Conservation (phyloP, 2,797 vertebrate genomes). For the Anisognathus igniventris region DNA sequence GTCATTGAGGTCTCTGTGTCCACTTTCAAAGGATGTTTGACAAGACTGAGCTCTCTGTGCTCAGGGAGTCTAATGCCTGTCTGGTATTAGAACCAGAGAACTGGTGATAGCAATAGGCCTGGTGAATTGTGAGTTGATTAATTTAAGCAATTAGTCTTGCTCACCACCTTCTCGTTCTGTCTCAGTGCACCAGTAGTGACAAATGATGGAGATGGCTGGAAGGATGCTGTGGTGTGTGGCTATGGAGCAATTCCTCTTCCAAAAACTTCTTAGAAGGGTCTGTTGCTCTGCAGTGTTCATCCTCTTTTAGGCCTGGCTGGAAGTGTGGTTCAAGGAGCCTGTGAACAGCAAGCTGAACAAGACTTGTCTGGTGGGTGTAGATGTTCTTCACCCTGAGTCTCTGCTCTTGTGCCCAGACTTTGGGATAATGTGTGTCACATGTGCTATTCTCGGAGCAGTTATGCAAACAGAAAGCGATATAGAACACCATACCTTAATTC, state of each 20-base stretch:
- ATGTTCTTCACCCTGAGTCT: not conserved
- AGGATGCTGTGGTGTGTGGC: not conserved
- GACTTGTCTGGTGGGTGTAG: not conserved
- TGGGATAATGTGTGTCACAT: not conserved
- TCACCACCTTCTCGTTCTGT: not conserved
- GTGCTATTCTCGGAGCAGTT: not conserved
- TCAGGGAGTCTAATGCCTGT: not conserved
- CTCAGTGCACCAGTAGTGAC: not conserved
- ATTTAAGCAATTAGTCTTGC: not conserved
- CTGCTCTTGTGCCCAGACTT: not conserved
- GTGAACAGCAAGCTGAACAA: not conserved
- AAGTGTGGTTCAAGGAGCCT: not conserved
- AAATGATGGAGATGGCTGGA: not conserved
- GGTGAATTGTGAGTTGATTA: not conserved
- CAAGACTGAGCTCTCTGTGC: not conserved
- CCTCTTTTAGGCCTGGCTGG: not conserved
- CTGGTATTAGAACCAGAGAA: not conserved
- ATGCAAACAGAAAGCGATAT: slow-evolving; percentile 4
- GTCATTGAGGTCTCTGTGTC: not conserved
- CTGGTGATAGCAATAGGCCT: not conserved
- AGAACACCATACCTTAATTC: slow-evolving; percentile 3
- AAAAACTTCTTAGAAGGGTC: not conserved
- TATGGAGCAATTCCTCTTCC: not conserved
- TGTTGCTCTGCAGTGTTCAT: not conserved
- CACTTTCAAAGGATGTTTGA: not conserved